These are phyloP conservation scores for Oncorhynchus tshawytscha DNA, from an alignment of 2,113 vertebrate genomes.

Conservation along the genomic window DNA sequence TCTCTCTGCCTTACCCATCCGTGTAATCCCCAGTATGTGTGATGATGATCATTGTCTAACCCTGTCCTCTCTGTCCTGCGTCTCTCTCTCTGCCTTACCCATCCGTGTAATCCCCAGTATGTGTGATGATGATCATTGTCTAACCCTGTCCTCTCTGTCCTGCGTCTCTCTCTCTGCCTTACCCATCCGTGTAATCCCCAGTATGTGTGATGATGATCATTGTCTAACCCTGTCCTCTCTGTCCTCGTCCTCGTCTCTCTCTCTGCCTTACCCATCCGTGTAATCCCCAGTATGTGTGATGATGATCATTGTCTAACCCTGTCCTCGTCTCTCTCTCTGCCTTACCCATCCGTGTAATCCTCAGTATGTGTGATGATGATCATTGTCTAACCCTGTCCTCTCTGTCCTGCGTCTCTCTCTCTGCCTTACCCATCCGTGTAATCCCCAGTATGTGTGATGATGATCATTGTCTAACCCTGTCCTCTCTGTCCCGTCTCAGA, in stretches of 20 bases:
- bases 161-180: constrained; percentile 21
- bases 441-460: constrained; percentile 60
- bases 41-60: constrained; percentile 57
- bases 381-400: constrained; percentile 45
- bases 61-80: constrained; percentile 20
- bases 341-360: constrained; percentile 54
- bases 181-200: constrained; percentile 55
- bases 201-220: constrained; percentile 59
- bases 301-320: constrained; percentile 55
- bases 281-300: constrained; percentile 61
- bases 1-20: constrained; percentile 14
- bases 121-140: constrained; percentile 58
- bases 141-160: constrained; percentile 29
- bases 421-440: constrained; percentile 39
- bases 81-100: constrained; percentile 21
- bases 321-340: constrained; percentile 18
- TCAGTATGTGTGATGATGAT: constrained; percentile 58
- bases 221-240: constrained; percentile 40
- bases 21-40: constrained; percentile 62
- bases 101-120: constrained; percentile 61
- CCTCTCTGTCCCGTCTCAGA: constrained; percentile 43
- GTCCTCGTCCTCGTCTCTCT: constrained; percentile 15
- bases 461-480: constrained; percentile 53
- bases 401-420: constrained; percentile 18
- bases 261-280: constrained; percentile 26